Evolutionary conservation across 2,888 invertebrate species (phyloP).

Genomic region (Drosophila pseudotalamancana): DNA sequence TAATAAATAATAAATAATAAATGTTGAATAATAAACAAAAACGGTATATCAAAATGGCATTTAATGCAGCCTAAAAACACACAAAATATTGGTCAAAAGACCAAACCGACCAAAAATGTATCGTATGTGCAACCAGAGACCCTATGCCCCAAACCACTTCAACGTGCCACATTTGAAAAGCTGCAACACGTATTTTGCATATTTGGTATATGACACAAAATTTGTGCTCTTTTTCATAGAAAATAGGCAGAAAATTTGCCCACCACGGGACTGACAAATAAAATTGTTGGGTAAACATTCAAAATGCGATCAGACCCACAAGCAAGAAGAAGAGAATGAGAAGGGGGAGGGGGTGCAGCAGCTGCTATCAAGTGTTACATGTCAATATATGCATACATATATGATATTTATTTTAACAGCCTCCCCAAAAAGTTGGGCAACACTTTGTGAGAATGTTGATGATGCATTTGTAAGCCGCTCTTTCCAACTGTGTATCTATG

Average conservation of each 20-base stretch:
- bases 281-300: slow-evolving; percentile 43
- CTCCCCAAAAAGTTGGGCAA: slow-evolving; percentile 40
- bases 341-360: too few species aligned
- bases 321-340: too few species aligned
- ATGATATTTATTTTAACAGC: slow-evolving; percentile 42
- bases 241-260: slow-evolving; percentile 29
- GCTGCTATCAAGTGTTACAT: slow-evolving; percentile 23
- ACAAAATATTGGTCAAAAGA: slow-evolving; percentile 34
- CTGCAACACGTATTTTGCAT: slow-evolving; percentile 43
- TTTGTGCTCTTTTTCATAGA: slow-evolving; percentile 22
- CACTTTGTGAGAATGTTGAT: slow-evolving; percentile 46
- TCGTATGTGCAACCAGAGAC: slow-evolving; percentile 12
- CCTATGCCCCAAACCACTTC: neutral
- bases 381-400: slow-evolving; percentile 29
- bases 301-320: slow-evolving; percentile 60
- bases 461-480: slow-evolving; percentile 50
- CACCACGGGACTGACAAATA: slow-evolving; percentile 19
- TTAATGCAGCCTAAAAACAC: slow-evolving; percentile 36
- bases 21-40: slow-evolving; percentile 37
- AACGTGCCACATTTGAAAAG: neutral
- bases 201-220: slow-evolving; percentile 41
- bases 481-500: slow-evolving; percentile 7
- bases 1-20: slow-evolving; percentile 52
- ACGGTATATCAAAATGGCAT: slow-evolving; percentile 16
- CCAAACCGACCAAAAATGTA: slow-evolving; percentile 10